Base-by-base conservation (phyloP, 2,113 vertebrate genomes). In the Brachyhypopomus gauderio region DNA sequence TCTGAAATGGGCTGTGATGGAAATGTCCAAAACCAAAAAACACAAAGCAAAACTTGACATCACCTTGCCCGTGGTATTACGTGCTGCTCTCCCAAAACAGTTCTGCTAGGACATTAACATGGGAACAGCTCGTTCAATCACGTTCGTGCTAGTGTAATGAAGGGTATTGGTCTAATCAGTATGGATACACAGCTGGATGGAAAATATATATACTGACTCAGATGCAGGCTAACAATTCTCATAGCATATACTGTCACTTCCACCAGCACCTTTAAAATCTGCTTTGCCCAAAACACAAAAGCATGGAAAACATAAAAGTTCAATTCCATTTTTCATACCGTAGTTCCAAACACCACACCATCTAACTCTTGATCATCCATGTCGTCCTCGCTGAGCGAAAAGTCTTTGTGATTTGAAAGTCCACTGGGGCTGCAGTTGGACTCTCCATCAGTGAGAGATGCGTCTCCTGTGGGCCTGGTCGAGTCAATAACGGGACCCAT, bases 331-430 rank as follows among this genome's bases (percentile, higher is more conserved):
- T 73, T 71, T 86, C 80, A 95, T 80, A 95, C 94, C 0, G 94
- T 95, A 6, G 94, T 95, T 71, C 94, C 94, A 64, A 95, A 94
- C 30, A 88, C 80, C 8, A 90, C 90, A 30, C 89, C 91, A 3
- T 91, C 91, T 16, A 88, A 25, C 23, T 90, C 90, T 27, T 86
- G 80, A 70, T 88, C 89, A 1, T 85, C 89, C 34, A 86, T 83
- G 23, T 93, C 92, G 19, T 91, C 90, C 30, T 89, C 90, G 0
- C 86, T 90, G 66, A 92, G 88, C 0, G 92, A 91, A 73, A 92
- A 92, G 79, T 91, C 90, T 72, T 87, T 89, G 85, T 92, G 92
- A 80, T 87, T 87, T 80, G 83, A 85, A 12, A 90, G 72, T 0
- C 88, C 82, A 8, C 88, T 84, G 1, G 89, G 78, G 4, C 91